phyloP scores from a whole-genome alignment of 1,140 invertebrate genomes.

The Scaptomyza graminum region DNA sequence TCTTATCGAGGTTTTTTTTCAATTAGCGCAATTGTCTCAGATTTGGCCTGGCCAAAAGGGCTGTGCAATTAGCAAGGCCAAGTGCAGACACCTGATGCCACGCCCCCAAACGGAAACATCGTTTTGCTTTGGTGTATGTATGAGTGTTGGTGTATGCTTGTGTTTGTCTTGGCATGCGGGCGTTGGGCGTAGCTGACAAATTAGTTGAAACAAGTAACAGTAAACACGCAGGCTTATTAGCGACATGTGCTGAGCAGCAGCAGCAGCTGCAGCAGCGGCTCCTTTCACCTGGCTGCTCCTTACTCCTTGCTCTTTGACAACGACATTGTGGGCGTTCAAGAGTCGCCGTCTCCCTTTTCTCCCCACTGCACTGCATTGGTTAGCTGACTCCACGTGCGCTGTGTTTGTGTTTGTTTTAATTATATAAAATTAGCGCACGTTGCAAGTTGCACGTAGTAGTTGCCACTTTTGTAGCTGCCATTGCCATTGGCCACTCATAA shows the following conservation, averaged over 20 bases:
- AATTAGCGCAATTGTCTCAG: slow-evolving; percentile 80
- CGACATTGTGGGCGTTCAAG: slow-evolving; percentile 57
- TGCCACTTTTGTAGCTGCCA: slow-evolving; percentile 24
- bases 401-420: slow-evolving; percentile 79
- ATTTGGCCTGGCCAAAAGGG: slow-evolving; percentile 72
- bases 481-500: slow-evolving; percentile 61
- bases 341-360: not conserved
- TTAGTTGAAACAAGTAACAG: slow-evolving; percentile 79
- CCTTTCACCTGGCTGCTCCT: slow-evolving; percentile 6
- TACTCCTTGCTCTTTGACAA: slow-evolving; percentile 47
- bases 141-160: slow-evolving; percentile 14
- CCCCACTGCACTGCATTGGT: not conserved
- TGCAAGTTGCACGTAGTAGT: slow-evolving; percentile 72
- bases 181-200: slow-evolving; percentile 72
- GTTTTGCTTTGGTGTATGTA: not conserved
- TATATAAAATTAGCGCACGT: slow-evolving; percentile 81
- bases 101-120: not conserved
- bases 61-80: slow-evolving; percentile 75
- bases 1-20: slow-evolving; percentile 74
- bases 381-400: slow-evolving; percentile 6
- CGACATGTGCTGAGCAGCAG: slow-evolving; percentile 66
- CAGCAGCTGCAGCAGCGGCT: not conserved
- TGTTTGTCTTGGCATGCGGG: slow-evolving; percentile 66
- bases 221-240: slow-evolving; percentile 81
- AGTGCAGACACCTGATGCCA: slow-evolving; percentile 78